phyloP scores from a whole-genome alignment of 1,140 invertebrate species.

The Achroia grisella region DNA sequence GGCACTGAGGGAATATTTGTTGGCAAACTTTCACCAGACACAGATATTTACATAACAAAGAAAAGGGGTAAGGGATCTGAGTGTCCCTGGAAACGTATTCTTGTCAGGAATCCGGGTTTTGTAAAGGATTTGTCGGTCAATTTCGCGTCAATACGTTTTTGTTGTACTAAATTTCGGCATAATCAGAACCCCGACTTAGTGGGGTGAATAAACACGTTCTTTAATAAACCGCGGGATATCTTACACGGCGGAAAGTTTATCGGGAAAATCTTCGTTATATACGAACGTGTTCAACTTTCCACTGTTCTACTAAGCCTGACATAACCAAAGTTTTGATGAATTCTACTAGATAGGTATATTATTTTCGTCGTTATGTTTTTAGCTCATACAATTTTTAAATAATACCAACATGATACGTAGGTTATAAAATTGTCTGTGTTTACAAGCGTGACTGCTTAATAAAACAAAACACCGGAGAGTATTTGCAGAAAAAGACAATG shows the following conservation, averaged over 20 bases:
- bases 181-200: slow-evolving; percentile 17
- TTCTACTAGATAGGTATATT: too few relatives aligned
- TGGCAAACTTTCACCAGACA: slow-evolving; percentile 44
- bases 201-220: slow-evolving; percentile 11
- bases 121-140: slow-evolving; percentile 52
- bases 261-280: slow-evolving; percentile 1
- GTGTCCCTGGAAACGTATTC: slow-evolving; percentile 48
- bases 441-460: too few relatives aligned
- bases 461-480: too few relatives aligned
- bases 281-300: background rate
- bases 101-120: slow-evolving; percentile 43
- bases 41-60: slow-evolving; percentile 61
- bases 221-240: slow-evolving; percentile 15
- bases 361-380: too few relatives aligned
- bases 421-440: too few relatives aligned
- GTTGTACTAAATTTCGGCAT: slow-evolving; percentile 33
- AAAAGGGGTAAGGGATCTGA: slow-evolving; percentile 41
- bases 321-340: slow-evolving; percentile 1
- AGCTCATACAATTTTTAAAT: too few relatives aligned
- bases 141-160: slow-evolving; percentile 37
- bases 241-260: slow-evolving; percentile 2
- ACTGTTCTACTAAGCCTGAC: slow-evolving; percentile 3
- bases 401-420: too few relatives aligned
- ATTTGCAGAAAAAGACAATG: background rate
- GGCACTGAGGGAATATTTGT: slow-evolving; percentile 48